A percentile compares a stretch with the other conserved stretches of the same genome.
Conservation (phyloP, 2,113 vertebrate genomes). For the Mola mola region DNA sequence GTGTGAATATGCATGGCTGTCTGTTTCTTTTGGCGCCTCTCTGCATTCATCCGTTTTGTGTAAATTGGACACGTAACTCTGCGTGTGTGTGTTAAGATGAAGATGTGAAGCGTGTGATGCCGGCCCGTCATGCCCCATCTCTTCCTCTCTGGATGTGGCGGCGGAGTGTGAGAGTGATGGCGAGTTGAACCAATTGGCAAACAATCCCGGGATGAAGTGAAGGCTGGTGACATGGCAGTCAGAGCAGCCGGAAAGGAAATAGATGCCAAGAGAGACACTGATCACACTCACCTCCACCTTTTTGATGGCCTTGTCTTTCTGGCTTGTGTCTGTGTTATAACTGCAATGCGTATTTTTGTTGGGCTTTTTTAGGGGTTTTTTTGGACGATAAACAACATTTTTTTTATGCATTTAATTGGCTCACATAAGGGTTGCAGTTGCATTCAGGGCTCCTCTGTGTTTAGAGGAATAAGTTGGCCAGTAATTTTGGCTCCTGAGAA, state of each 20-base stretch:
- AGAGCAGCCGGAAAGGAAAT: conserved; percentile 56
- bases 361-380: not conserved
- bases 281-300: conserved; percentile 52
- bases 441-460: not conserved
- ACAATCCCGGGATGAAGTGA: conserved; percentile 55
- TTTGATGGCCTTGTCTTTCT: conserved; percentile 44
- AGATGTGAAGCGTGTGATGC: conserved; percentile 17
- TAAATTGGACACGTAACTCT: too few relatives aligned
- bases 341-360: not conserved
- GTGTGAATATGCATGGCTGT: conserved; percentile 15
- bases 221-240: conserved; percentile 63
- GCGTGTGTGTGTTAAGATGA: not conserved
- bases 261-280: conserved; percentile 48
- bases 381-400: too few relatives aligned
- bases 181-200: conserved; percentile 47
- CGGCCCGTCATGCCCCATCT: conserved; percentile 24
- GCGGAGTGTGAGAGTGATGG: conserved; percentile 27
- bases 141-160: conserved; percentile 44
- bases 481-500: conserved; percentile 4
- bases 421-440: not conserved
- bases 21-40: conserved; percentile 10
- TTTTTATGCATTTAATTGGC: too few relatives aligned
- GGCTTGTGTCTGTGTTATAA: conserved; percentile 12
- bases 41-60: conserved; percentile 19
- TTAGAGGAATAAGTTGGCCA: not conserved